These are phyloP conservation scores for Agelastica alni DNA, from an alignment of 2,888 invertebrate genomes.

Conservation along the genomic window DNA sequence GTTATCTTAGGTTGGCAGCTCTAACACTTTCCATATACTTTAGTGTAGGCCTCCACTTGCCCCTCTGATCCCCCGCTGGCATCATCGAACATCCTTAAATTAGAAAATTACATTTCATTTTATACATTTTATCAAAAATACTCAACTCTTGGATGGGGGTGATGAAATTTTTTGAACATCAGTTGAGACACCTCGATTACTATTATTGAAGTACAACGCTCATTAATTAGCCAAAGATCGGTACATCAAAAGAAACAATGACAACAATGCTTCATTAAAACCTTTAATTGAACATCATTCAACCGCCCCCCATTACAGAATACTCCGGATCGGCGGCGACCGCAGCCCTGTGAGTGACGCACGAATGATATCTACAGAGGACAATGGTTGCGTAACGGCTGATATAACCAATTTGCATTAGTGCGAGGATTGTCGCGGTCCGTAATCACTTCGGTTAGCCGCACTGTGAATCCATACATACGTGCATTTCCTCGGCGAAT, in stretches of 20 bases:
- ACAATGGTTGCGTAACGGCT: constrained; percentile 35
- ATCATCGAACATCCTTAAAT: no score
- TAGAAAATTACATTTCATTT: no score
- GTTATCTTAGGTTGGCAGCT: no score
- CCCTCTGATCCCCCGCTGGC: no score
- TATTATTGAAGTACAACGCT: no score
- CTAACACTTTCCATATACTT: no score
- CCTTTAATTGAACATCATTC: constrained; percentile 1
- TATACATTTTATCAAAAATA: no score
- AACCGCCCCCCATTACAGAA: neutral
- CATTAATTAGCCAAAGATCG: no score
- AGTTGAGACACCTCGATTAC: no score
- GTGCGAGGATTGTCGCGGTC: constrained; percentile 33
- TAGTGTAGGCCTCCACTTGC: no score
- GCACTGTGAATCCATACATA: constrained; percentile 32
- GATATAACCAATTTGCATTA: constrained; percentile 44
- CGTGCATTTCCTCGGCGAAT: constrained; percentile 33
- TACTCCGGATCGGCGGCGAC: constrained; percentile 28
- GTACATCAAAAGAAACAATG: neutral
- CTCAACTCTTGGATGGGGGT: no score
- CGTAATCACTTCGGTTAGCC: constrained; percentile 35
- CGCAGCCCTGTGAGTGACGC: constrained; percentile 45
- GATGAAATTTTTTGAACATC: no score
- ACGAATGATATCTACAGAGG: constrained; percentile 40
- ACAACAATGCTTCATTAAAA: neutral